Conservation (phyloP, 2,888 invertebrate genomes). For the Herminia tarsipennalis region DNA sequence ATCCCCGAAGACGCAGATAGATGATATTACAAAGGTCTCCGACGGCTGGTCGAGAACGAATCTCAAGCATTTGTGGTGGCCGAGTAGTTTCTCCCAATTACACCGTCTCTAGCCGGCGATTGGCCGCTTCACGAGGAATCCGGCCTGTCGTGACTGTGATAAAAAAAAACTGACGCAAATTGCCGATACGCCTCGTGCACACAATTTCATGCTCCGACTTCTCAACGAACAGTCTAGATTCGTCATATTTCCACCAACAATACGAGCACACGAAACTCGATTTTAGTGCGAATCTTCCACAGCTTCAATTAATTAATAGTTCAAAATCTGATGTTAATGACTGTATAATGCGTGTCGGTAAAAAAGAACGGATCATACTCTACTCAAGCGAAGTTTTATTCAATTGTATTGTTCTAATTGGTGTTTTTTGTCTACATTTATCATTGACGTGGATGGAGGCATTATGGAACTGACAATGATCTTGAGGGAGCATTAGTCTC, state of each 20-base stretch:
- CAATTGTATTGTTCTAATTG: constrained; percentile 72
- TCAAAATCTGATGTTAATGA: constrained; percentile 63
- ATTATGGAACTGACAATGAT: constrained; percentile 61
- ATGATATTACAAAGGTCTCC: constrained; percentile 62
- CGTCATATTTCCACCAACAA: constrained; percentile 75
- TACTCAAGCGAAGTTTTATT: constrained; percentile 51
- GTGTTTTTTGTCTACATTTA: constrained; percentile 61
- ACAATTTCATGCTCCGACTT: constrained; percentile 83
- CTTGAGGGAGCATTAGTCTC: constrained; percentile 54
- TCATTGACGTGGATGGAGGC: constrained; percentile 51
- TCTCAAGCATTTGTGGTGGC: constrained; percentile 79
- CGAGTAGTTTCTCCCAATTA: constrained; percentile 84
- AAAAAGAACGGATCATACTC: constrained; percentile 52
- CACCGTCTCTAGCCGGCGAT: constrained; percentile 79
- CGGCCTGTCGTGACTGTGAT: constrained; percentile 83
- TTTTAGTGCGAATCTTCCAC: constrained; percentile 48
- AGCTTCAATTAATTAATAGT: constrained; percentile 67
- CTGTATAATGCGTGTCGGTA: constrained; percentile 62
- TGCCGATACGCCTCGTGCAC: constrained; percentile 84
- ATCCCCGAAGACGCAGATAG: constrained; percentile 30
- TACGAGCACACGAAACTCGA: constrained; percentile 46
- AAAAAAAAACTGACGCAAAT: constrained; percentile 84
- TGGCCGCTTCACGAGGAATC: constrained; percentile 79
- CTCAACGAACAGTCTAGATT: constrained; percentile 77
- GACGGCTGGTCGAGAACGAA: constrained; percentile 62